Conservation (phyloP, 2,888 invertebrate species). For the Oeneis ivallda region DNA sequence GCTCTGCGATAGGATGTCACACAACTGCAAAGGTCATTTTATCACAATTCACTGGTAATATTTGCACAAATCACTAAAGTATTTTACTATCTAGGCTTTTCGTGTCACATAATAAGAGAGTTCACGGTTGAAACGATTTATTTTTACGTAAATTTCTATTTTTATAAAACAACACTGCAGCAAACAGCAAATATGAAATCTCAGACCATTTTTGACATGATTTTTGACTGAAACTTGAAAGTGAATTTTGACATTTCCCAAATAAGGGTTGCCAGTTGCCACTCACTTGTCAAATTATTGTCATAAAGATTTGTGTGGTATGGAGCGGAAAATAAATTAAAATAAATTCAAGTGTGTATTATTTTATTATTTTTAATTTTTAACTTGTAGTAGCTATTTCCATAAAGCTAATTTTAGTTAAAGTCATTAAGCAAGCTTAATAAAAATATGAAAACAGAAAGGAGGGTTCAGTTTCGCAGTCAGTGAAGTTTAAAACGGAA, state of each 20-base stretch:
- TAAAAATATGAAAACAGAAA: not conserved
- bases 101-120: conserved; percentile 44
- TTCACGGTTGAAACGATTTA: conserved; percentile 47
- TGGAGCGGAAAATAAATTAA: not conserved
- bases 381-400: too few relatives aligned
- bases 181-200: conserved; percentile 45
- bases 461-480: not conserved
- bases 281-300: conserved; percentile 28
- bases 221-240: too few relatives aligned
- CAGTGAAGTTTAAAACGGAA: conserved; percentile 28
- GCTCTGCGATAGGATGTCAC: conserved; percentile 36
- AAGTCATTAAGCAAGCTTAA: not conserved
- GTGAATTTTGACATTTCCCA: conserved; percentile 41
- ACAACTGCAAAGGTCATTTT: conserved; percentile 36
- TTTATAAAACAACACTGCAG: conserved; percentile 41
- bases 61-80: conserved; percentile 47
- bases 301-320: not conserved
- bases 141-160: conserved; percentile 56
- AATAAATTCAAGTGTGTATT: too few relatives aligned
- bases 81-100: conserved; percentile 44
- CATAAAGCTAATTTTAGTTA: too few relatives aligned
- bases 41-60: conserved; percentile 34
- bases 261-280: conserved; percentile 20
- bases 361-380: not conserved
- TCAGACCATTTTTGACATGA: conserved; percentile 63